Conservation (phyloP, 2,113 vertebrate species). For the Eupsittula cactorum region DNA sequence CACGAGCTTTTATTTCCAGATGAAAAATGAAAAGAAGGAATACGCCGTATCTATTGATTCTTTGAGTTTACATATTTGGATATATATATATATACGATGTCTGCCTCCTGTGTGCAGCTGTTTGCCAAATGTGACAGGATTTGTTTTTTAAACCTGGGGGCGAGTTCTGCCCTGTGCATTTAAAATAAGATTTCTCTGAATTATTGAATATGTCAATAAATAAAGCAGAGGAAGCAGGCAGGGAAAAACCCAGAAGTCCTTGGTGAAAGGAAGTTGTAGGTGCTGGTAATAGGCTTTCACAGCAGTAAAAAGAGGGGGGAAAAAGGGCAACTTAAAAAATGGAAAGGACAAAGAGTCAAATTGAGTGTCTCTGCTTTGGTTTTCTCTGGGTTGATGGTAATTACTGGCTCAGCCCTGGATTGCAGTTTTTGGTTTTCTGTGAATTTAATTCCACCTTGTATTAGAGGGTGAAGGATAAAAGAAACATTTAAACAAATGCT, state of each 20-base stretch:
- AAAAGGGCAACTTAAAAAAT: neutral
- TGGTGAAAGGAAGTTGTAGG: slow-evolving; percentile 43
- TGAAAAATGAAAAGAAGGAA: slow-evolving; percentile 3
- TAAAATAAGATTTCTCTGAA: slow-evolving; percentile 63
- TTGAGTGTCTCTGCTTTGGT: neutral
- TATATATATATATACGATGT: neutral
- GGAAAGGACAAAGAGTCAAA: neutral
- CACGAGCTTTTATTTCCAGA: neutral
- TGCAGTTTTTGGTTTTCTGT: neutral
- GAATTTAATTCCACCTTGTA: neutral
- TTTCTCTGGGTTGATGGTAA: neutral
- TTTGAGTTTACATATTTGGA: slow-evolving; percentile 27
- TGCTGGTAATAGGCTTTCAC: neutral
- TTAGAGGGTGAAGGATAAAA: neutral
- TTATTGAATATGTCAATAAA: slow-evolving; percentile 68
- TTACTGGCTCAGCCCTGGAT: neutral
- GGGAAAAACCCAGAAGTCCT: slow-evolving; percentile 51
- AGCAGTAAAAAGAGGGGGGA: neutral
- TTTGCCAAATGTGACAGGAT: slow-evolving; percentile 36
- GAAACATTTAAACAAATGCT: neutral
- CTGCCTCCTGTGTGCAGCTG: slow-evolving; percentile 16
- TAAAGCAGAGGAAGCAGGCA: slow-evolving; percentile 45
- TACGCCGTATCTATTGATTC: neutral
- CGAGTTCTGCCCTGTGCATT: slow-evolving; percentile 53
- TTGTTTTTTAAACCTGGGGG: slow-evolving; percentile 64